Conservation (phyloP, 2,888 invertebrate species). For the Drosophila anceps region DNA sequence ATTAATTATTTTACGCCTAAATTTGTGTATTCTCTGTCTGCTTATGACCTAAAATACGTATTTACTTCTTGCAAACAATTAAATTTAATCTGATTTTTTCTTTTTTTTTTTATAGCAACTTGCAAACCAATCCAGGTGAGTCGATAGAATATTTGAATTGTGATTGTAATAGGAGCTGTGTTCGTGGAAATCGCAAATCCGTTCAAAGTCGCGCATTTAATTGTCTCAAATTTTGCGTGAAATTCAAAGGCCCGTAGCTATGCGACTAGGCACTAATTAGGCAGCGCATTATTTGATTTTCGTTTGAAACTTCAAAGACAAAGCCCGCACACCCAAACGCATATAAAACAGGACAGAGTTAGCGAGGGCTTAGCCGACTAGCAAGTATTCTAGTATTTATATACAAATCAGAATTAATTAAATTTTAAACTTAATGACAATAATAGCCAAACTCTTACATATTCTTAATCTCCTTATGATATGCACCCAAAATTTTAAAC, state of each 20-base stretch:
- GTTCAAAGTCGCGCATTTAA: slow-evolving; percentile 25
- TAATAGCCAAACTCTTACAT: too few species aligned
- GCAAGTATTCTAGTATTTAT: neutral
- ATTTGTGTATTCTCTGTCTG: neutral
- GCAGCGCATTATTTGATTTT: slow-evolving; percentile 51
- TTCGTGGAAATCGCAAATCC: slow-evolving; percentile 24
- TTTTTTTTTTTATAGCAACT: slow-evolving; percentile 43
- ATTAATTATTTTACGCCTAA: neutral
- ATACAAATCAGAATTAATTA: neutral
- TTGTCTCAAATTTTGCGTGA: slow-evolving; percentile 28
- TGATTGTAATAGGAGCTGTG: neutral
- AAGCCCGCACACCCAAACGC: neutral
- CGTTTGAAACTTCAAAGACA: slow-evolving; percentile 52
- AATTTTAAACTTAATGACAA: neutral
- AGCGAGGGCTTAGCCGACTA: neutral
- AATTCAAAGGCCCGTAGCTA: slow-evolving; percentile 1
- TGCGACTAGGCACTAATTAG: slow-evolving; percentile 46
- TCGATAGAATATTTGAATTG: slow-evolving; percentile 9
- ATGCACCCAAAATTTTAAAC: too few species aligned
- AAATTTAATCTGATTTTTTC: slow-evolving; percentile 13
- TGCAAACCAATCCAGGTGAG: slow-evolving; percentile 64
- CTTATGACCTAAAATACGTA: neutral
- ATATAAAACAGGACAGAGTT: neutral
- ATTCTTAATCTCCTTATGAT: too few species aligned
- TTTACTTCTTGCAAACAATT: neutral